These are phyloP conservation scores for Molorchus minor DNA, from an alignment of 2,888 invertebrate genomes.

Conservation along the genomic window DNA sequence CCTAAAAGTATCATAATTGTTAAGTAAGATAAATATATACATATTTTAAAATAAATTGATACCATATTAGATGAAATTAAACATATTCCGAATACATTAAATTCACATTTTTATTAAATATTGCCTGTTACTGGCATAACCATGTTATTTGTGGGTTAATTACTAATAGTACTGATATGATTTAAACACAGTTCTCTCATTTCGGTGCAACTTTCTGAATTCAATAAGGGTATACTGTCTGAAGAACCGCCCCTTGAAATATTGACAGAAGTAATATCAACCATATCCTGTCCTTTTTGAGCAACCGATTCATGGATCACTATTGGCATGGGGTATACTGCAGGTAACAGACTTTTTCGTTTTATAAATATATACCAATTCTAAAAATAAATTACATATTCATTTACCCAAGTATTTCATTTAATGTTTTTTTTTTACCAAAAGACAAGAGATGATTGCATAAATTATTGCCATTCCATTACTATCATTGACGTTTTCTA, in stretches of 20 bases:
- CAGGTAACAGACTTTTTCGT: conserved; percentile 58
- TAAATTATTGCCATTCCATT: conserved; percentile 70
- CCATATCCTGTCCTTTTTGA: conserved; percentile 39
- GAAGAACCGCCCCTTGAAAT: conserved; percentile 53
- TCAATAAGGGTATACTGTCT: conserved; percentile 59
- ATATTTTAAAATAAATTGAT: too few species aligned
- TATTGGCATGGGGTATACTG: conserved; percentile 39
- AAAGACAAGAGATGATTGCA: conserved; percentile 66
- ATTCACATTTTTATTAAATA: conserved; percentile 20
- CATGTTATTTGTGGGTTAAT: conserved; percentile 47
- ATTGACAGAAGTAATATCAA: conserved; percentile 40
- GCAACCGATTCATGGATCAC: conserved; percentile 43
- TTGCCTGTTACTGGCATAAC: not conserved
- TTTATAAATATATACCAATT: conserved; percentile 61
- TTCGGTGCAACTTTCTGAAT: conserved; percentile 58
- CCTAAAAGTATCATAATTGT: too few species aligned
- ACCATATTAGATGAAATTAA: too few species aligned
- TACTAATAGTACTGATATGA: conserved; percentile 64
- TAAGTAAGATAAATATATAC: too few species aligned
- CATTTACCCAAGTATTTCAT: not conserved
- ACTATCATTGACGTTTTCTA: conserved; percentile 72
- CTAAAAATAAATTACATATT: conserved; percentile 47
- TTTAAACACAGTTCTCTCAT: conserved; percentile 62
- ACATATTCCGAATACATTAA: conserved; percentile 1
- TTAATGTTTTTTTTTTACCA: conserved; percentile 64